phyloP scores from a whole-genome alignment of 1,140 invertebrate genomes.

The Calliphora vicina region DNA sequence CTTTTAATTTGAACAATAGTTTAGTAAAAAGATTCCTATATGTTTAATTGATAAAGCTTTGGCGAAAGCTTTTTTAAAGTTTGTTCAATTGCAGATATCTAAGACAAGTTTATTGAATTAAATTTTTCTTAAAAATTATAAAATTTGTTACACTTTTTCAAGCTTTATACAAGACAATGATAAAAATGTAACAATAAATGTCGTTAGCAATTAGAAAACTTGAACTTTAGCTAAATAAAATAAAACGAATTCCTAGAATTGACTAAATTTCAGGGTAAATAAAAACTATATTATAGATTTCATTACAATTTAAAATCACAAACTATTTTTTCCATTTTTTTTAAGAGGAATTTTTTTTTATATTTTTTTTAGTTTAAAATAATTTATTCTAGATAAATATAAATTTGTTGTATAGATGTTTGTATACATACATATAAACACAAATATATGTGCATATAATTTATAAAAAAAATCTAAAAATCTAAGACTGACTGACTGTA shows the following conservation, averaged over 20 bases:
- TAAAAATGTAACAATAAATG: too few relatives aligned
- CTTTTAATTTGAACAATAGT: too few relatives aligned
- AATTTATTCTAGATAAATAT: constrained; percentile 10
- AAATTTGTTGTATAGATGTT: background rate
- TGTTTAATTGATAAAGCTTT: too few relatives aligned
- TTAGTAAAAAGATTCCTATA: too few relatives aligned
- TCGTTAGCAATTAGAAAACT: background rate
- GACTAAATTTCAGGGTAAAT: background rate
- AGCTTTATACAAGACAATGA: too few relatives aligned
- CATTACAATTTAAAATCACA: background rate
- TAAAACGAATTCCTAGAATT: background rate
- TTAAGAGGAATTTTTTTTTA: background rate
- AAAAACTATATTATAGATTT: background rate
- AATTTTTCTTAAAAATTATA: too few relatives aligned
- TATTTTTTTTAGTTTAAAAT: background rate
- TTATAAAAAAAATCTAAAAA: background rate
- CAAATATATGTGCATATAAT: background rate
- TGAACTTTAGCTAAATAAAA: background rate
- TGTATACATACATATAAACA: background rate
- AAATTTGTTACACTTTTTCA: too few relatives aligned
- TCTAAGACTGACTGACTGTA: background rate
- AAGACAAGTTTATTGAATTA: too few relatives aligned
- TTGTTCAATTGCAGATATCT: too few relatives aligned
- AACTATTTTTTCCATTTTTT: background rate
- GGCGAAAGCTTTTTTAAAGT: too few relatives aligned